phyloP scores from a whole-genome alignment of 2,888 invertebrate species.

The Thysanoteuthis rhombus region DNA sequence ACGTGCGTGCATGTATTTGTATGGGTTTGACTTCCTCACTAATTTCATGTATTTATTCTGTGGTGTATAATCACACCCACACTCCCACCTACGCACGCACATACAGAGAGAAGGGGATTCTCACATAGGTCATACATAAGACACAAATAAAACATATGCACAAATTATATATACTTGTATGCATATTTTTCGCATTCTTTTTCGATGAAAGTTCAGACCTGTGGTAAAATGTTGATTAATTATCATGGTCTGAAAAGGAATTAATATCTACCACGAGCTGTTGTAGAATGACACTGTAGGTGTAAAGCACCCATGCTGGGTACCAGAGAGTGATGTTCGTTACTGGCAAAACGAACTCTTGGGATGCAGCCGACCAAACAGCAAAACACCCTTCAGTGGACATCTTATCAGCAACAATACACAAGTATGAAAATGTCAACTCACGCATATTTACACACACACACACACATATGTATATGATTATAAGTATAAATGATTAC shows the following conservation, averaged over 20 bases:
- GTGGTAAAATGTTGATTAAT: background rate
- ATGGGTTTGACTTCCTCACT: too few species aligned
- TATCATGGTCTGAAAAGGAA: background rate
- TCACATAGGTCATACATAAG: too few species aligned
- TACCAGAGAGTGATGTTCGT: background rate
- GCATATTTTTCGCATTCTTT: background rate
- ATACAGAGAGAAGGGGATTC: background rate
- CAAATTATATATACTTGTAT: background rate
- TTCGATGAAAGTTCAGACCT: background rate
- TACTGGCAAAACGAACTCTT: background rate
- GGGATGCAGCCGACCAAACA: background rate
- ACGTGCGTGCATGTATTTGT: too few species aligned
- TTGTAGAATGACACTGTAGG: background rate
- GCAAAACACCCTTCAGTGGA: background rate
- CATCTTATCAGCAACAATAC: background rate
- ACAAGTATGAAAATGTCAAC: too few species aligned
- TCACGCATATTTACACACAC: background rate
- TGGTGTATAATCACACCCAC: too few species aligned
- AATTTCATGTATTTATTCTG: too few species aligned
- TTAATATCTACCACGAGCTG: background rate
- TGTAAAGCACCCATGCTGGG: background rate
- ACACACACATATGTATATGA: background rate
- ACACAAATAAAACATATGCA: too few species aligned
- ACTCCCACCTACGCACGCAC: too few species aligned
- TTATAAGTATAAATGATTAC: background rate